Conservation (phyloP, 2,113 vertebrate species). For the Ailurus styani region DNA sequence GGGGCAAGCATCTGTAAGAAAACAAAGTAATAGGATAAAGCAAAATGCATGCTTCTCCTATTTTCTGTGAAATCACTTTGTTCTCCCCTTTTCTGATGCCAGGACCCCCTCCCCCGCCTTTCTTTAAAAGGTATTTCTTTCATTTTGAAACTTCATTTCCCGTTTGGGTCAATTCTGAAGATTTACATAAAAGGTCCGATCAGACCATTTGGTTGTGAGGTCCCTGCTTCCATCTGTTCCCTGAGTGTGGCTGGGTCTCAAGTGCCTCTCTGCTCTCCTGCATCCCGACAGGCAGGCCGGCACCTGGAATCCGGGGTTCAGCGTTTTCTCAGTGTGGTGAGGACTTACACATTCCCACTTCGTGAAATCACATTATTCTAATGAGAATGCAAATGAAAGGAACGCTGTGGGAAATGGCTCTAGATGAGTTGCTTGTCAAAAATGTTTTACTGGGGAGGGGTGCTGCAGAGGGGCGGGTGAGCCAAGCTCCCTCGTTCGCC, state of each 20-base stretch:
- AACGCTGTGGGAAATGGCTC: slow-evolving; percentile 86
- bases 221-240: slow-evolving; percentile 79
- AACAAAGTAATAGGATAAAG: slow-evolving; percentile 44
- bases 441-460: slow-evolving; percentile 82
- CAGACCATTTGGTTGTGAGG: slow-evolving; percentile 80
- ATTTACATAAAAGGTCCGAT: slow-evolving; percentile 76
- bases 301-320: slow-evolving; percentile 76
- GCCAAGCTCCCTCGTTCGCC: slow-evolving; percentile 41
- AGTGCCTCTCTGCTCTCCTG: slow-evolving; percentile 68
- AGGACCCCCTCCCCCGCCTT: not conserved
- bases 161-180: slow-evolving; percentile 75
- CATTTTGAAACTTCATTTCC: slow-evolving; percentile 73
- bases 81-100: slow-evolving; percentile 33
- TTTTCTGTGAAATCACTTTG: slow-evolving; percentile 26
- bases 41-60: slow-evolving; percentile 57
- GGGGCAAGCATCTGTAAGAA: slow-evolving; percentile 66
- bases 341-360: slow-evolving; percentile 80
- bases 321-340: slow-evolving; percentile 63
- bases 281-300: slow-evolving; percentile 76
- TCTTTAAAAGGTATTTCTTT: not conserved
- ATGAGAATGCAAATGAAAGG: slow-evolving; percentile 92
- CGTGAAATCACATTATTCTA: slow-evolving; percentile 87
- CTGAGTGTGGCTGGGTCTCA: slow-evolving; percentile 68
- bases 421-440: slow-evolving; percentile 89
- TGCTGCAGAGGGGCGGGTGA: slow-evolving; percentile 3